Evolutionary conservation across 1,140 invertebrate species (phyloP).

Genomic region (Neodiprion lecontei): DNA sequence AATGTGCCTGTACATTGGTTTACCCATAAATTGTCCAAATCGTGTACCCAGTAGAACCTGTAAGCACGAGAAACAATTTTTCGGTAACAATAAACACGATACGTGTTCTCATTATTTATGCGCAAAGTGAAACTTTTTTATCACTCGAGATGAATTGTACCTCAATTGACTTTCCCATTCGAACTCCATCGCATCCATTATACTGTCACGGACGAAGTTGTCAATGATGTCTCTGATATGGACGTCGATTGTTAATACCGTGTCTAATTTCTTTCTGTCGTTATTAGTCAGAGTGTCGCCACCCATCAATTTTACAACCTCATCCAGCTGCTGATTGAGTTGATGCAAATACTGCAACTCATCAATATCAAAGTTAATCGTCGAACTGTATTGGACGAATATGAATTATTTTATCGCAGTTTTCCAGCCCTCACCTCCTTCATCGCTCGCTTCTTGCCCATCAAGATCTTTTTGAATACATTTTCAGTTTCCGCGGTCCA

Average conservation of each 20-base stretch:
- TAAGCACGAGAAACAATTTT: neutral
- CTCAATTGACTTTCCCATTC: constrained; percentile 90
- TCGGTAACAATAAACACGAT: too few species aligned
- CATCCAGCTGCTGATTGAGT: constrained; percentile 83
- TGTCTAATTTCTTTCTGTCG: constrained; percentile 86
- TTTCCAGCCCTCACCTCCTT: constrained; percentile 68
- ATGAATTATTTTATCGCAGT: neutral
- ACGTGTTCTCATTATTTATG: too few species aligned
- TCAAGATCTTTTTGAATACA: constrained; percentile 77
- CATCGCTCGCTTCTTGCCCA: constrained; percentile 85
- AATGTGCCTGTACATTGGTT: constrained; percentile 86
- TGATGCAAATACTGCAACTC: constrained; percentile 70
- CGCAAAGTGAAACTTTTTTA: too few species aligned
- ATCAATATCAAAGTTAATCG: constrained; percentile 6
- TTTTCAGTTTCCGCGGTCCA: constrained; percentile 94
- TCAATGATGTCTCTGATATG: constrained; percentile 90
- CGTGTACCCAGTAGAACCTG: constrained; percentile 88
- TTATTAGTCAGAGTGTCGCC: constrained; percentile 82
- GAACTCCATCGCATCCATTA: constrained; percentile 83
- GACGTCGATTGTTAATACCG: constrained; percentile 87
- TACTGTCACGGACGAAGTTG: constrained; percentile 84
- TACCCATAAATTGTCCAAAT: constrained; percentile 81
- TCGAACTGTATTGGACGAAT: neutral
- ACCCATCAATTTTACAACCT: constrained; percentile 78
- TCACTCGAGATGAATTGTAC: constrained; percentile 27